A percentile compares a stretch with the other conserved stretches of the same genome.
Evolutionary conservation across 2,888 invertebrate genomes (phyloP).

Genomic region (Microchrysa polita): DNA sequence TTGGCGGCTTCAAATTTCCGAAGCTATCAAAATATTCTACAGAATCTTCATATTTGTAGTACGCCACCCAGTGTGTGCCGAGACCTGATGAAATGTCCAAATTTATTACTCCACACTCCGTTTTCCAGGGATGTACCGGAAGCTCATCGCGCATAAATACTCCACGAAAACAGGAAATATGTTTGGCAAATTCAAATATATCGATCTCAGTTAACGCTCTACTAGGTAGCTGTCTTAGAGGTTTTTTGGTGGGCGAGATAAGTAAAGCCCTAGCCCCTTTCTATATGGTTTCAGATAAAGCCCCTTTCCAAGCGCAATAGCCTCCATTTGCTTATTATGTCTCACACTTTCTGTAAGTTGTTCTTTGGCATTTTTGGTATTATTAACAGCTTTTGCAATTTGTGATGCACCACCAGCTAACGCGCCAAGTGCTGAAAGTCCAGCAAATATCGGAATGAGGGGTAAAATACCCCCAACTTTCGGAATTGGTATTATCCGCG

Average conservation of each 20-base stretch:
- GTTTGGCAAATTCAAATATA: constrained; percentile 29
- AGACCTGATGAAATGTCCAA: constrained; percentile 53
- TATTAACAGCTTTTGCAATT: constrained; percentile 58
- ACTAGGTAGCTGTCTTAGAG: constrained; percentile 54
- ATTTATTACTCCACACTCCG: constrained; percentile 35
- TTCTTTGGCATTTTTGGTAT: constrained; percentile 56
- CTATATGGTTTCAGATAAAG: constrained; percentile 56
- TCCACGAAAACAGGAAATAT: no score
- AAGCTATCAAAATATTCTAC: constrained; percentile 60
- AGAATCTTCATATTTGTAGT: constrained; percentile 55
- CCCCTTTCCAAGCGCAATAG: constrained; percentile 58
- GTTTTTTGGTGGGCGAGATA: constrained; percentile 53
- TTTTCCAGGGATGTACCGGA: constrained; percentile 52
- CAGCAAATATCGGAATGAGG: constrained; percentile 59
- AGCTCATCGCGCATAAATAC: constrained; percentile 54
- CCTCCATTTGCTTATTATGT: constrained; percentile 60
- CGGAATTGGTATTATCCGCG: constrained; percentile 56
- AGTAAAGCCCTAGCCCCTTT: constrained; percentile 48
- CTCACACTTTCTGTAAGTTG: constrained; percentile 55
- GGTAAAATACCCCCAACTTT: constrained; percentile 58
- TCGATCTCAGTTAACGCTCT: constrained; percentile 53
- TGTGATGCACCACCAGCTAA: constrained; percentile 59
- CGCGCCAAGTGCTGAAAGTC: constrained; percentile 57
- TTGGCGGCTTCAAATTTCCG: constrained; percentile 57
- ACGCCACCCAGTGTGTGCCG: constrained; percentile 60